These are phyloP conservation scores for Patella depressa DNA, from an alignment of 2,888 invertebrate genomes.

Conservation along the genomic window DNA sequence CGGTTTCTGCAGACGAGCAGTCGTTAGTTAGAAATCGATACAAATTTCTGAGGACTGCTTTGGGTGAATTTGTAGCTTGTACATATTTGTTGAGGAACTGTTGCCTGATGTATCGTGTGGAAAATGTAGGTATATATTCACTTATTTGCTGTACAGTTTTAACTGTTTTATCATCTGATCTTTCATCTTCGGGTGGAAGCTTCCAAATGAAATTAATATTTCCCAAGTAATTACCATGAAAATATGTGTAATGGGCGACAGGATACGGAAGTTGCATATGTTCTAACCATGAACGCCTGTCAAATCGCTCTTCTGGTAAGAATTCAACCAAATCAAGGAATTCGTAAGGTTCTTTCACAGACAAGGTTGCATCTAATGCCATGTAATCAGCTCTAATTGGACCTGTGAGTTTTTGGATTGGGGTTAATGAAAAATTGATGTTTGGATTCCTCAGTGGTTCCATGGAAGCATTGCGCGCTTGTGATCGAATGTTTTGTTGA, in stretches of 20 bases:
- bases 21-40: no score
- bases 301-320: constrained; percentile 7
- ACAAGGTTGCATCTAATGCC: neutral
- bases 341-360: neutral
- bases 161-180: constrained; percentile 14
- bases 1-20: neutral
- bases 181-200: constrained; percentile 8
- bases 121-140: no score
- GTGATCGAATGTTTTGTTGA: neutral
- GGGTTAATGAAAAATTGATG: constrained; percentile 17
- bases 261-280: neutral
- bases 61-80: no score
- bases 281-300: constrained; percentile 9
- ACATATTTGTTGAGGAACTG: no score
- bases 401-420: constrained; percentile 2
- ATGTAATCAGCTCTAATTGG: neutral
- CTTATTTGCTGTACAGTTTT: constrained; percentile 9
- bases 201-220: constrained; percentile 17
- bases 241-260: constrained; percentile 16
- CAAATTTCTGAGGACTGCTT: no score
- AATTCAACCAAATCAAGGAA: neutral
- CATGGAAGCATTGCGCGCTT: neutral
- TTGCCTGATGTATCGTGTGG: no score
- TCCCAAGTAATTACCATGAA: constrained; percentile 19
- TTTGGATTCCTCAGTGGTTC: constrained; percentile 10